Evolutionary conservation across 1,140 invertebrate species (phyloP).

Genomic region (Oryctes rhinoceros): DNA sequence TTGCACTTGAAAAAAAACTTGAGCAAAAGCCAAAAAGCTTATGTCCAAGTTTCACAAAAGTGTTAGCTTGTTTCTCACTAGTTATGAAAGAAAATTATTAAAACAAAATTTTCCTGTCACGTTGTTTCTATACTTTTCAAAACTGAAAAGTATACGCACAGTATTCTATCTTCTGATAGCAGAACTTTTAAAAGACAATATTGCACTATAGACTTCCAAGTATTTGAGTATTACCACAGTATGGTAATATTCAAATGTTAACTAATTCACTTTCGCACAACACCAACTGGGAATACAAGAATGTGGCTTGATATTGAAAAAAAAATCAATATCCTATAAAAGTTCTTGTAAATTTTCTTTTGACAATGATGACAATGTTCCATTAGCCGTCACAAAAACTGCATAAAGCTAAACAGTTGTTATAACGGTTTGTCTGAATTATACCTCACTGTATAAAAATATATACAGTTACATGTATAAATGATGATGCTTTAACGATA

Average conservation of each 20-base stretch:
- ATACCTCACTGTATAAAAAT: conserved; percentile 42
- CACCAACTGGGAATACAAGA: not conserved
- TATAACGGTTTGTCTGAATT: not conserved
- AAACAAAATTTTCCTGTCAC: not conserved
- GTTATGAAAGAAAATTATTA: not conserved
- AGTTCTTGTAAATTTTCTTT: not conserved
- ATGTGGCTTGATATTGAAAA: conserved; percentile 11
- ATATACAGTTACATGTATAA: conserved; percentile 38
- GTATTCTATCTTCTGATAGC: too few species aligned
- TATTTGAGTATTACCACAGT: not conserved
- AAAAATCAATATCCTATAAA: conserved; percentile 7
- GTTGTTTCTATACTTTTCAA: not conserved
- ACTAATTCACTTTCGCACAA: not conserved
- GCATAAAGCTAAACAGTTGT: not conserved
- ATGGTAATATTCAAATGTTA: too few species aligned
- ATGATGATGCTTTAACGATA: not conserved
- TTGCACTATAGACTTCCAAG: too few species aligned
- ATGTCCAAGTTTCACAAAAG: too few species aligned
- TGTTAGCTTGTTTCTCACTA: too few species aligned
- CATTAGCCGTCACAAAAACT: not conserved
- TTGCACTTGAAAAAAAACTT: too few species aligned
- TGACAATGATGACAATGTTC: not conserved
- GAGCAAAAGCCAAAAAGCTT: too few species aligned
- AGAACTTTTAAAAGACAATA: too few species aligned
- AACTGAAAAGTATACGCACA: conserved; percentile 12